Conservation (phyloP, 2,797 vertebrate species). For the Bufotes viridis region DNA sequence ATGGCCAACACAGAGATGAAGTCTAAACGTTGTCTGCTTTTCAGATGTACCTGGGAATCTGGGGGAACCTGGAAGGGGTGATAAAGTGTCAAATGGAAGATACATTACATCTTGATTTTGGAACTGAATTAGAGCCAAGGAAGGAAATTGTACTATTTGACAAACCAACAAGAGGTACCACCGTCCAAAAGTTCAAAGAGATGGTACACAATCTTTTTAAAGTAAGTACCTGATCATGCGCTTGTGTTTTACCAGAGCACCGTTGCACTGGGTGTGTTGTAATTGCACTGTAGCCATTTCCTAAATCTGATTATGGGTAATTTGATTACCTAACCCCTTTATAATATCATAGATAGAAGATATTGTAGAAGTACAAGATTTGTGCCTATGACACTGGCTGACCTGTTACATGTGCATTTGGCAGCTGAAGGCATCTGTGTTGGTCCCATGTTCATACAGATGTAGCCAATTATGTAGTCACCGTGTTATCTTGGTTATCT, state of each 20-base stretch:
- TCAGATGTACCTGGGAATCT: constrained; percentile 92
- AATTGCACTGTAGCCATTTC: no score
- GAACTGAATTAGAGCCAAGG: constrained; percentile 85
- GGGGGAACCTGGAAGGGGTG: constrained; percentile 92
- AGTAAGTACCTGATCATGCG: constrained; percentile 72
- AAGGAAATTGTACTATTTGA: constrained; percentile 87
- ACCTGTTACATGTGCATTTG: no score
- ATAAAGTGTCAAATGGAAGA: constrained; percentile 96
- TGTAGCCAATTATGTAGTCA: no score
- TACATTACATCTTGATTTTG: constrained; percentile 83
- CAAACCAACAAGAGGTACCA: constrained; percentile 93
- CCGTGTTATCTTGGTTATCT: no score
- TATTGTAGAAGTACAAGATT: no score
- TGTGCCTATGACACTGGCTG: no score
- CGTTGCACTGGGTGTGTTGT: no score
- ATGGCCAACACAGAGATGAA: background rate
- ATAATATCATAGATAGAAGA: no score
- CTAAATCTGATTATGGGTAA: no score
- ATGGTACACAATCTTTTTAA: constrained; percentile 94
- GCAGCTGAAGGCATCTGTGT: no score
- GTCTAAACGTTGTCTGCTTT: background rate
- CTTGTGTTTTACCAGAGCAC: background rate
- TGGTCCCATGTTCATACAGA: no score
- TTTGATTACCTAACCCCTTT: no score
- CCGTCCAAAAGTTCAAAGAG: constrained; percentile 96